Evolutionary conservation across 2,113 vertebrate genomes (phyloP).

Genomic region (Ahaetulla prasina): DNA sequence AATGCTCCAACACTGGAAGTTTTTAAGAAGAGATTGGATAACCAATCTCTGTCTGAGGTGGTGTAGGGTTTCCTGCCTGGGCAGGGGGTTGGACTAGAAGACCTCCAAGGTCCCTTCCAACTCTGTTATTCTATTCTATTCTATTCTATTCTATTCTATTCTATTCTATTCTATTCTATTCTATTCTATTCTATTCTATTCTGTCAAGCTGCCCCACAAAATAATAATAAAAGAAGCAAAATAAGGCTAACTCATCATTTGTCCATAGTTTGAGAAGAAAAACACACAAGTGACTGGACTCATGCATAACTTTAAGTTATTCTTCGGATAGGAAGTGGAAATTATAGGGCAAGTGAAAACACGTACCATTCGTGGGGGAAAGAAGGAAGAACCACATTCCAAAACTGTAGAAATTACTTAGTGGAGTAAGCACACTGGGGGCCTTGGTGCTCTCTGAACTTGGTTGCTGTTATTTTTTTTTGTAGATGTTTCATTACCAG

Average conservation of each 20-base stretch:
- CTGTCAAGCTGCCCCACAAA: not conserved
- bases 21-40: too few species aligned
- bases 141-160: too few species aligned
- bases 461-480: not conserved
- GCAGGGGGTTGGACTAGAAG: too few species aligned
- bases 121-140: too few species aligned
- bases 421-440: not conserved
- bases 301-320: not conserved
- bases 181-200: too few species aligned
- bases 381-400: not conserved
- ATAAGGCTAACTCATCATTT: not conserved
- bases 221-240: not conserved
- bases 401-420: not conserved
- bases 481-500: not conserved
- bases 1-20: too few species aligned
- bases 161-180: too few species aligned
- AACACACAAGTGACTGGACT: not conserved
- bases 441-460: not conserved
- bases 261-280: not conserved
- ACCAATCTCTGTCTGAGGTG: too few species aligned
- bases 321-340: not conserved
- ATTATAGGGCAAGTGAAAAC: not conserved
- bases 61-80: too few species aligned
- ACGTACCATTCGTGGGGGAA: not conserved
- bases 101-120: too few species aligned